A percentile compares a stretch with the other conserved stretches of the same genome.
Evolutionary conservation across 1,140 invertebrate species (phyloP).

Genomic region (Micrasema minimum): DNA sequence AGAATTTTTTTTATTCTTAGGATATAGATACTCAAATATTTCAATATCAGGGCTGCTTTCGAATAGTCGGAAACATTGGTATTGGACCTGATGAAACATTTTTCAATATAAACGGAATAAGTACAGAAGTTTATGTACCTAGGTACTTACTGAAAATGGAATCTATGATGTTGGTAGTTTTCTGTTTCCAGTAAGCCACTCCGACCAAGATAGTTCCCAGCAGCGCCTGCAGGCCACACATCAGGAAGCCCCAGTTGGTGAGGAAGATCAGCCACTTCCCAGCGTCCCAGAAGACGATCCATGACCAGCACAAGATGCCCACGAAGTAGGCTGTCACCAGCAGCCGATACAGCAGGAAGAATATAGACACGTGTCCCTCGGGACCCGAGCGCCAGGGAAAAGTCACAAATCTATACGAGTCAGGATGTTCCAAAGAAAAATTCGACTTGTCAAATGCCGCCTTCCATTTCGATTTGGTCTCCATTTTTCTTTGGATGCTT

Average conservation of each 20-base stretch:
- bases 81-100: too few relatives aligned
- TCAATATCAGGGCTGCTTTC: too few relatives aligned
- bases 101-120: too few relatives aligned
- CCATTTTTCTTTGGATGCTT: background rate
- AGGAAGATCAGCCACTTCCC: constrained; percentile 75
- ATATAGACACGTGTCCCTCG: constrained; percentile 43
- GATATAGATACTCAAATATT: too few relatives aligned
- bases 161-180: constrained; percentile 47
- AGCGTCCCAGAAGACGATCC: constrained; percentile 59
- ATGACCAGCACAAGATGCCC: constrained; percentile 60
- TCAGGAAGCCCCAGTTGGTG: constrained; percentile 74
- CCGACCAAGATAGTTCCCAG: constrained; percentile 63
- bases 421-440: constrained; percentile 39
- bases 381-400: constrained; percentile 44
- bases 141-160: constrained; percentile 52
- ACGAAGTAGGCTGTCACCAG: constrained; percentile 62
- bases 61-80: too few relatives aligned
- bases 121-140: too few relatives aligned
- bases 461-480: constrained; percentile 24
- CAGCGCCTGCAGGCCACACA: constrained; percentile 65
- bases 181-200: constrained; percentile 56
- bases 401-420: constrained; percentile 33
- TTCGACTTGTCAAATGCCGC: constrained; percentile 26
- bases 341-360: constrained; percentile 67
- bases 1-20: too few relatives aligned